Evolutionary conservation across 53 echinoderm and acorn worm species (phyloP).

Genomic region (Hippasteria phrygiana): DNA sequence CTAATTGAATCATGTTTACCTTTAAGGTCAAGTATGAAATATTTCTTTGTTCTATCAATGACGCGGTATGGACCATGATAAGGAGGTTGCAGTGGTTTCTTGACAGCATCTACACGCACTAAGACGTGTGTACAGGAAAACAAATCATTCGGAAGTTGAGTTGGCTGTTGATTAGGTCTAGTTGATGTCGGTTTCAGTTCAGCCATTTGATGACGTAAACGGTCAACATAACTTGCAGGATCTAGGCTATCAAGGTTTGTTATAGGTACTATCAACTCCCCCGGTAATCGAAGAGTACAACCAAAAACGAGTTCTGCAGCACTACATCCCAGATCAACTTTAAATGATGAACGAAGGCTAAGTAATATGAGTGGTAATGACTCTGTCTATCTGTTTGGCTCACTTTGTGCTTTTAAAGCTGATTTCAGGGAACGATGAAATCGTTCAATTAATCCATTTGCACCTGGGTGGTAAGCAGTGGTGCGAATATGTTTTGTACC

Average conservation of each 20-base stretch:
- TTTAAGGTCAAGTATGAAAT: not conserved
- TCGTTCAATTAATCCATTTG: too few relatives aligned
- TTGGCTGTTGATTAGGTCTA: not conserved
- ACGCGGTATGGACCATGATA: conserved; percentile 24
- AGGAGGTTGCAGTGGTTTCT: conserved; percentile 25
- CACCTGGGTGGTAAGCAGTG: too few relatives aligned
- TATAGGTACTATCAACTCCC: not conserved
- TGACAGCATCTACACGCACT: conserved; percentile 14
- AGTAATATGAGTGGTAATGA: conserved; percentile 4
- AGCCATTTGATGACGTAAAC: not conserved
- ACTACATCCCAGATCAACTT: conserved; percentile 3
- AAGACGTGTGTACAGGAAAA: not conserved
- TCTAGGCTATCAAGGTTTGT: not conserved
- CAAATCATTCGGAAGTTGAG: not conserved
- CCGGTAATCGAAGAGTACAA: conserved; percentile 15
- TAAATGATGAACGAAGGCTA: too few relatives aligned
- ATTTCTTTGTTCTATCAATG: not conserved
- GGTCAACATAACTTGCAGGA: conserved; percentile 6
- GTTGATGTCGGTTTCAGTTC: not conserved
- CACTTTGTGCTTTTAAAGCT: not conserved
- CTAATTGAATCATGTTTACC: not conserved
- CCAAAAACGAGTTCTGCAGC: conserved; percentile 21
- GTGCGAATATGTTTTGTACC: conserved; percentile 2
- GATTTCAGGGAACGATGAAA: not conserved
- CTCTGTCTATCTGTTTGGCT: not conserved